A percentile compares a stretch with the other conserved stretches of the same genome.
These are phyloP conservation scores for Andricus quercusramuli DNA, from an alignment of 2,888 invertebrate species.

Conservation along the genomic window DNA sequence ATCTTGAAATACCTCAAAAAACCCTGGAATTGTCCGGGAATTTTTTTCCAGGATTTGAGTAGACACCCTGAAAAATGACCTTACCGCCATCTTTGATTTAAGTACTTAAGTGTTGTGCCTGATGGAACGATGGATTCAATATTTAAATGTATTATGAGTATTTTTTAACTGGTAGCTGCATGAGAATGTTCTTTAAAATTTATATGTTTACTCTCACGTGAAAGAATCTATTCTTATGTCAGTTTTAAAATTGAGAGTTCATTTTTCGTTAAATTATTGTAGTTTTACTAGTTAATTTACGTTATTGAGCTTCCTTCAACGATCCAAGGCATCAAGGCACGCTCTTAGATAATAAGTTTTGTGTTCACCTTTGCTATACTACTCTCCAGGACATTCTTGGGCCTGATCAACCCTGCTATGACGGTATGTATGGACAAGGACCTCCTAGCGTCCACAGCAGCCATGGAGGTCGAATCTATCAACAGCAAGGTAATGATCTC, in stretches of 20 bases:
- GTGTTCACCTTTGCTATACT: slow-evolving; percentile 76
- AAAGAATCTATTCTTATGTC: not conserved
- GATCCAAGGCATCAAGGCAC: slow-evolving; percentile 56
- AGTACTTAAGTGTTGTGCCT: slow-evolving; percentile 43
- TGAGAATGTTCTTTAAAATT: slow-evolving; percentile 70
- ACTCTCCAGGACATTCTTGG: slow-evolving; percentile 90
- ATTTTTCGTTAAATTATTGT: slow-evolving; percentile 19
- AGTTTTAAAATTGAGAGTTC: not conserved
- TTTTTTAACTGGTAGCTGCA: slow-evolving; percentile 59
- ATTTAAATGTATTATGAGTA: not conserved
- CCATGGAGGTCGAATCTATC: slow-evolving; percentile 88
- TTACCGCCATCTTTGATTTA: not conserved
- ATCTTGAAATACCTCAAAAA: too few relatives aligned
- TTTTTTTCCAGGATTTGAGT: too few relatives aligned
- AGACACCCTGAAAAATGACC: too few relatives aligned
- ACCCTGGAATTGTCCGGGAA: too few relatives aligned
- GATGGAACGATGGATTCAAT: slow-evolving; percentile 53
- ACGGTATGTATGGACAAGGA: slow-evolving; percentile 95
- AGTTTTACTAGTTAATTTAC: slow-evolving; percentile 17
- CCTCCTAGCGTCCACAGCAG: slow-evolving; percentile 92
- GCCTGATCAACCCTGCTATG: slow-evolving; percentile 92
- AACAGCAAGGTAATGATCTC: slow-evolving; percentile 88
- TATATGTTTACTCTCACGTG: not conserved
- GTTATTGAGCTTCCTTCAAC: slow-evolving; percentile 40
- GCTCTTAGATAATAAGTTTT: slow-evolving; percentile 65